Percentiles rank a stretch among this genome's conserved stretches.
These are phyloP conservation scores for Rousettus madagascariensis DNA, from an alignment of 2,797 vertebrate genomes.

Conservation along the genomic window DNA sequence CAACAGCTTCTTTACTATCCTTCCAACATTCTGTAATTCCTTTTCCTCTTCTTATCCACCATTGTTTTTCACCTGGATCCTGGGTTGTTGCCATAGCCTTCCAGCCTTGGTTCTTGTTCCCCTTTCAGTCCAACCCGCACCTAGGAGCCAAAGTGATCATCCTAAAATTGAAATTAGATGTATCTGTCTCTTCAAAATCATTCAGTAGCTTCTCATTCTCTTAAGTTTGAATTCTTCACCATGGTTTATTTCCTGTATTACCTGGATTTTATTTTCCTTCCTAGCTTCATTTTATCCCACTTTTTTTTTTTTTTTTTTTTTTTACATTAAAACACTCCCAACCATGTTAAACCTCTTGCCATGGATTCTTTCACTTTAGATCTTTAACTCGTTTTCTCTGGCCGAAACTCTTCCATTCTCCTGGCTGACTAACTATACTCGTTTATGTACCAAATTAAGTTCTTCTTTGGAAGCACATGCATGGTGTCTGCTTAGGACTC, in stretches of 20 bases:
- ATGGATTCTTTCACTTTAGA: neutral
- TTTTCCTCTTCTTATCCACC: neutral
- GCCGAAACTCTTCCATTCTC: neutral
- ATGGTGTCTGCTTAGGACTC: neutral
- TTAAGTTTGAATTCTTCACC: neutral
- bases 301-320: neutral
- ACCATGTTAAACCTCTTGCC: neutral
- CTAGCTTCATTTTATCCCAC: neutral
- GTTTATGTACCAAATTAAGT: neutral
- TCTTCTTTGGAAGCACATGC: neutral
- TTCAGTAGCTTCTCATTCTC: neutral
- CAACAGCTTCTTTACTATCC: neutral
- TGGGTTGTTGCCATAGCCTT: neutral
- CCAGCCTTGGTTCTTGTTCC: neutral
- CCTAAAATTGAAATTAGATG: slow-evolving; percentile 10
- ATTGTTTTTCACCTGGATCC: neutral
- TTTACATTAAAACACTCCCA: neutral
- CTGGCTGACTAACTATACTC: neutral
- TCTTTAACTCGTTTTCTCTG: neutral
- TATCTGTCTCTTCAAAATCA: neutral
- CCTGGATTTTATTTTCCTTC: neutral
- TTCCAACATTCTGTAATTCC: neutral
- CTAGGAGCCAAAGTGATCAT: neutral
- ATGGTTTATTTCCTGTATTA: neutral
- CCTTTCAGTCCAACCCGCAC: neutral